A percentile compares a stretch with the other conserved stretches of the same genome.
Evolutionary conservation across 1,140 invertebrate species (phyloP).

Genomic region (Acromyrmex heyeri): DNA sequence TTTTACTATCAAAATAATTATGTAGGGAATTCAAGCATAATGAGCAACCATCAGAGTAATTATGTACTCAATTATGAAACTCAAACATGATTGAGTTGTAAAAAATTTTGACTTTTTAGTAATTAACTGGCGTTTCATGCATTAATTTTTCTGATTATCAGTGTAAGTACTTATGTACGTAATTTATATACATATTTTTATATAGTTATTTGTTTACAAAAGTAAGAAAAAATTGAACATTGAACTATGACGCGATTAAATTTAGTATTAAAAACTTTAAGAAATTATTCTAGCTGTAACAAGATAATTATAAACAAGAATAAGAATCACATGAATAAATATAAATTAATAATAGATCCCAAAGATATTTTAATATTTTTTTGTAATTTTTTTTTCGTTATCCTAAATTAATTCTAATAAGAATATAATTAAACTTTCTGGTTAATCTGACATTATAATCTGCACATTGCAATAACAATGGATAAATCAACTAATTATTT

Average conservation of each 20-base stretch:
- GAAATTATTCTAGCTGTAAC: neutral
- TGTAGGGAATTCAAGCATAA: too few species aligned
- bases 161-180: neutral
- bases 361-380: neutral
- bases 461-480: neutral
- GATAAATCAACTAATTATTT: neutral
- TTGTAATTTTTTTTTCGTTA: too few species aligned
- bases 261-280: conserved; percentile 1
- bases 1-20: too few species aligned
- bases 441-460: neutral
- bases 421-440: neutral
- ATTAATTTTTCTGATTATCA: neutral
- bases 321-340: neutral
- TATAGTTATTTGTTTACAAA: neutral
- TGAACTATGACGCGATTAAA: neutral
- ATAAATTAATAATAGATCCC: neutral
- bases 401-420: neutral
- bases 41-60: too few species aligned
- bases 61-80: too few species aligned
- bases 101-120: too few species aligned
- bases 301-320: neutral
- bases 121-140: too few species aligned
- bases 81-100: too few species aligned
- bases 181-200: neutral
- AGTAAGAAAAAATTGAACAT: neutral